A percentile compares a stretch with the other conserved stretches of the same genome.
These are phyloP conservation scores for Poeciliopsis turneri DNA, from an alignment of 2,797 vertebrate genomes.

Conservation along the genomic window DNA sequence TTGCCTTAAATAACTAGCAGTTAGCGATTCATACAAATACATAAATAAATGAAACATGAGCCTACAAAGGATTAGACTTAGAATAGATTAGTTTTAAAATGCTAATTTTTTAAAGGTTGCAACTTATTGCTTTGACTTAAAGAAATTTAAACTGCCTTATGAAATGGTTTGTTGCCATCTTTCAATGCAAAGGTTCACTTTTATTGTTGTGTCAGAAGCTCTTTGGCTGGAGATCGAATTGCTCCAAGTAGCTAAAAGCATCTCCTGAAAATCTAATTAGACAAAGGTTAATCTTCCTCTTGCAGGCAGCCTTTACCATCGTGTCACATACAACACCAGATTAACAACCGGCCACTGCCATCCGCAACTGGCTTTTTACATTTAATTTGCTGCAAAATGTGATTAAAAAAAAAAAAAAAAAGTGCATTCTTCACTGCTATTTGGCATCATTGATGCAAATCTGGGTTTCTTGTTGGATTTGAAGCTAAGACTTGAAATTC, in stretches of 20 bases:
- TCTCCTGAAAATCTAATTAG: conserved; percentile 79
- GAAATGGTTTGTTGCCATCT: not conserved
- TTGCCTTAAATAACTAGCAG: too few relatives aligned
- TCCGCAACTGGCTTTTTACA: not conserved
- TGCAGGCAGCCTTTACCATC: conserved; percentile 16
- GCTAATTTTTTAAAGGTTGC: too few relatives aligned
- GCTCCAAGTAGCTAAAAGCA: conserved; percentile 66
- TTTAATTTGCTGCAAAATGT: conserved; percentile 1
- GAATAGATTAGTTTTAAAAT: not conserved
- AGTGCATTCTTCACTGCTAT: not conserved
- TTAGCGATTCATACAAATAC: not conserved
- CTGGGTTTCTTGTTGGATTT: not conserved
- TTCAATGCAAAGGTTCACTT: not conserved
- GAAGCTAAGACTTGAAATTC: not conserved
- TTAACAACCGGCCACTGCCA: not conserved
- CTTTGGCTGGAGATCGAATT: conserved; percentile 39
- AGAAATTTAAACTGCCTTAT: not conserved
- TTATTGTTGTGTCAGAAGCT: conserved; percentile 28
- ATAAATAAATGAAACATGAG: not conserved
- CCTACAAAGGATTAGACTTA: too few relatives aligned
- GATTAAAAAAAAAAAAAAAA: not conserved
- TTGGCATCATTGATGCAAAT: not conserved
- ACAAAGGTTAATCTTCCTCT: conserved; percentile 66
- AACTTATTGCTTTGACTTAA: not conserved
- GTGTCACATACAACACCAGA: conserved; percentile 19